A percentile compares a stretch with the other conserved stretches of the same genome.
These are phyloP conservation scores for Parasteatoda lunata DNA, from an alignment of 2,888 invertebrate genomes.

Conservation along the genomic window DNA sequence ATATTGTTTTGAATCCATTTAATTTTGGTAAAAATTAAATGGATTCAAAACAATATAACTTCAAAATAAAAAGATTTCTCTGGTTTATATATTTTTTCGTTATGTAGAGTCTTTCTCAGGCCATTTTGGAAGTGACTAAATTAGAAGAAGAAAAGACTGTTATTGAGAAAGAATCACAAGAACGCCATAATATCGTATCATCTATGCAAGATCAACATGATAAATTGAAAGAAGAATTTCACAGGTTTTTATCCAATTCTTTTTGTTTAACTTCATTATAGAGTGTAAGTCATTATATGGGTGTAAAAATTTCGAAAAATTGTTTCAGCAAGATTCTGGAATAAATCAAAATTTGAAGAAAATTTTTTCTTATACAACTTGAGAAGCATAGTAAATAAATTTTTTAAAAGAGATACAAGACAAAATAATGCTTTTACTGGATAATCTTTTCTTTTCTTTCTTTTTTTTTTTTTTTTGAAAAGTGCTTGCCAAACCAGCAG, in stretches of 20 bases:
- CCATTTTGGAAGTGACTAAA: not conserved
- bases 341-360: no score
- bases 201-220: slow-evolving; percentile 18
- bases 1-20: not conserved
- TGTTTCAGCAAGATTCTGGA: no score
- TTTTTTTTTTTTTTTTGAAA: no score
- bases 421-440: no score
- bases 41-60: not conserved
- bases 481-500: no score
- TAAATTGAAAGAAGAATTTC: slow-evolving; percentile 27
- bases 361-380: no score
- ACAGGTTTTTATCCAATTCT: not conserved
- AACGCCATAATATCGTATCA: not conserved
- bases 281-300: no score
- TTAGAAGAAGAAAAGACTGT: not conserved
- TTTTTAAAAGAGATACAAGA: no score
- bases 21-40: not conserved
- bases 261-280: slow-evolving; percentile 1
- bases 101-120: slow-evolving; percentile 16
- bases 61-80: not conserved
- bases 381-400: no score
- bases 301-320: no score
- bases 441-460: no score
- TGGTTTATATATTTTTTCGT: not conserved
- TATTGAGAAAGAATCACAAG: slow-evolving; percentile 2